Evolutionary conservation across 2,888 invertebrate species (phyloP), one percentile per base, ranked within the genome.

Genomic region (Spatulosminthurus flaviceps): DNA sequence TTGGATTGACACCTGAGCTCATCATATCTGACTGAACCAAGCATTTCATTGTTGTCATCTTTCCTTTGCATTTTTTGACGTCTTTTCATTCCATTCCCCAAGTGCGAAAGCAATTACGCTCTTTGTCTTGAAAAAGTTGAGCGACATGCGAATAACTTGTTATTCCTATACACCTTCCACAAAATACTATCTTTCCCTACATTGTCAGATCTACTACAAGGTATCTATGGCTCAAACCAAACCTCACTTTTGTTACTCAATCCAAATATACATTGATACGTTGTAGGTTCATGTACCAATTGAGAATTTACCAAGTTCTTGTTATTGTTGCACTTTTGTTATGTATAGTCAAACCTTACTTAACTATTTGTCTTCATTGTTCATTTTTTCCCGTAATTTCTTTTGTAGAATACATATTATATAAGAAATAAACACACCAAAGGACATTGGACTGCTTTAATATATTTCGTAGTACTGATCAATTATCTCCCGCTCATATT

Each of bases 1-100:
- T 73, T 74, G 74, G 61, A 74, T 60, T 74, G 60, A 60, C 74
- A 74, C 61, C 61, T 74, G 61, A 61, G 74, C 74, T 73, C 73
- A 73, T 34, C 28, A 61, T 61, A 74, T 64, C 19, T 61, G 61
- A 74, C 19, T 61, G 61, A 74, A 61, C 26, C 21, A 7, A 64
- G 34, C 22, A 61, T 60, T 60, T 29, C 61, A 74, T 74, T 74
- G 71, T 71, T 71, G 43, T 42, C 64, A 64, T 64, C 64, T 64
- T 64, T 22, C 26, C 24, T 64, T 64, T 64, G 64, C 64, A 64
- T 64, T 64, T 64, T 26, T 74, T 64, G 43, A 51, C 60, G 29
- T 60, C 70, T 70, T 61, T 74, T 74, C 74, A 61, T 21, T 74
- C 29, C 34, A 26, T 64, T n/a, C n/a, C 74, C 60, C 21, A 74